Conservation (phyloP, 2,888 invertebrate genomes). For the Dryobotodes eremita region DNA sequence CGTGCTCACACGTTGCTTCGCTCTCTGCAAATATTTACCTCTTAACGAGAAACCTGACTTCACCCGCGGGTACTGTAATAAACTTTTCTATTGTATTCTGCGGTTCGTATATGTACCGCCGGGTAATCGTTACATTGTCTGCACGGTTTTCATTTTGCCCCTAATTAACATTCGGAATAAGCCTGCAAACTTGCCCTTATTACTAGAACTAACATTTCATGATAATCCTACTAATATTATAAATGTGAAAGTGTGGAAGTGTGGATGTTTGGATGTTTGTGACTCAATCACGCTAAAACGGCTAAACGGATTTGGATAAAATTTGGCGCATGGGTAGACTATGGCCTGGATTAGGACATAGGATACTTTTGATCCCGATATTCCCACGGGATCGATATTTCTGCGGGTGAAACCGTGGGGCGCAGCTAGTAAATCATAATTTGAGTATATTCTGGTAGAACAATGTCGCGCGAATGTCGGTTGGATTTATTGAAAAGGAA, state of each 20-base stretch:
- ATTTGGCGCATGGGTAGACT: too few species aligned
- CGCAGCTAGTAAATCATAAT: slow-evolving; percentile 72
- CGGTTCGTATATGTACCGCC: slow-evolving; percentile 75
- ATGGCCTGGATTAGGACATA: too few species aligned
- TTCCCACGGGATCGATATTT: too few species aligned
- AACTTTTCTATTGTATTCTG: slow-evolving; percentile 86
- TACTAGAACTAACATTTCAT: slow-evolving; percentile 61
- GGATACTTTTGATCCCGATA: too few species aligned
- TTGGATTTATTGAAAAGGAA: slow-evolving; percentile 84
- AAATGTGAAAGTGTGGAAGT: too few species aligned
- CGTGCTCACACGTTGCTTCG: slow-evolving; percentile 83
- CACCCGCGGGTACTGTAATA: slow-evolving; percentile 83
- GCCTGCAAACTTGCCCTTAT: slow-evolving; percentile 58
- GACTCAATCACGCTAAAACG: too few species aligned
- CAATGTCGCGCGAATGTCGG: slow-evolving; percentile 68
- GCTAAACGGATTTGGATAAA: too few species aligned
- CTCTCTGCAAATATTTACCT: slow-evolving; percentile 86
- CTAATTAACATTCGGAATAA: slow-evolving; percentile 75
- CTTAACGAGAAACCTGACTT: slow-evolving; percentile 88
- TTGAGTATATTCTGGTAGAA: slow-evolving; percentile 66
- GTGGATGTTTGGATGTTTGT: too few species aligned
- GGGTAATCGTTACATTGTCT: slow-evolving; percentile 70
- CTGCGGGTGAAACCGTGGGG: too few species aligned
- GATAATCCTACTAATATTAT: too few species aligned
- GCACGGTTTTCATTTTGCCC: slow-evolving; percentile 70